A percentile compares a stretch with the other conserved stretches of the same genome.
Conservation (phyloP, 2,797 vertebrate species). For the Sitta carolinensis region DNA sequence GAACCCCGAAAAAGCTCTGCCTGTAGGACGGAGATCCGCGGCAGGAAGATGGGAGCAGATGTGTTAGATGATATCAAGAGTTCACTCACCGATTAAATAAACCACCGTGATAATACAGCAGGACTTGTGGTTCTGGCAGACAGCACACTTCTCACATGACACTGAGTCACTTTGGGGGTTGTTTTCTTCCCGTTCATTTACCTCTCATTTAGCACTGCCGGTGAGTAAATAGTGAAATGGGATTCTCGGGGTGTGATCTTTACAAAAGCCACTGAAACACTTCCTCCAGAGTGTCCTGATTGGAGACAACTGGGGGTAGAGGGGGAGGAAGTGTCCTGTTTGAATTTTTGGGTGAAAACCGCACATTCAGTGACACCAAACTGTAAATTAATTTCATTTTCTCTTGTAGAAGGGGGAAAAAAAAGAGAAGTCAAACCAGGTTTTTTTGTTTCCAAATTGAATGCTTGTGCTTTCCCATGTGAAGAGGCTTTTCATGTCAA, state of each 20-base stretch:
- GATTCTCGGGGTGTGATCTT: conserved; percentile 19
- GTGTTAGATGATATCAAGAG: conserved; percentile 8
- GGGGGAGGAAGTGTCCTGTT: not conserved
- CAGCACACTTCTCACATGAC: conserved; percentile 19
- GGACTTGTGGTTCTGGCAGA: conserved; percentile 3
- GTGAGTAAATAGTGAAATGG: conserved; percentile 9
- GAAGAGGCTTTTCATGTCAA: not conserved
- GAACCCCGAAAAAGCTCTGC: not conserved
- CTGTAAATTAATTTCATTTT: not conserved
- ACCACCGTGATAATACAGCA: not conserved
- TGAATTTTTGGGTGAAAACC: not conserved
- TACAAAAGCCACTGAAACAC: not conserved
- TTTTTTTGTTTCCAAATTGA: not conserved
- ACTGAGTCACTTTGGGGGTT: conserved; percentile 1
- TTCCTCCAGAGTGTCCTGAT: not conserved
- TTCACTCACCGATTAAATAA: conserved; percentile 49
- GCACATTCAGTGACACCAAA: not conserved
- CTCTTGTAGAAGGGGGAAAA: not conserved
- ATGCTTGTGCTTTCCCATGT: not conserved
- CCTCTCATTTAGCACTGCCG: not conserved
- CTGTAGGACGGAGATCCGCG: not conserved
- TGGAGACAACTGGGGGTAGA: not conserved
- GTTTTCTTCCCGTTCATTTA: not conserved
- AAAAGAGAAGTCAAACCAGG: not conserved
- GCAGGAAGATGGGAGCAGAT: not conserved